Evolutionary conservation across 2,888 invertebrate species (phyloP).

Genomic region (Urechis unicinctus): DNA sequence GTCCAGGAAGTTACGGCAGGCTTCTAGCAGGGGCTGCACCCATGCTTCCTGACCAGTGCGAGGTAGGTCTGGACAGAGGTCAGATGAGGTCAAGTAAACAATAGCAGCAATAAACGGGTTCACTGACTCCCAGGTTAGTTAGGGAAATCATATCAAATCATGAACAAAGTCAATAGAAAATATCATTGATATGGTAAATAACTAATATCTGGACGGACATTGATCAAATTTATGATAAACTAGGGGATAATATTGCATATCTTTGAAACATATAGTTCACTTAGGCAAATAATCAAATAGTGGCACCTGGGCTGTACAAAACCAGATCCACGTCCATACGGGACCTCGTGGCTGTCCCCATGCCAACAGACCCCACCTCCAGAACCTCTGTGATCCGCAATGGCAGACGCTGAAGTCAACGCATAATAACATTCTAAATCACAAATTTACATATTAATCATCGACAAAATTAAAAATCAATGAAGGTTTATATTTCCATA

Average conservation of each 20-base stretch:
- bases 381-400: conserved; percentile 20
- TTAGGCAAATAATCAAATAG: neutral
- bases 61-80: conserved; percentile 22
- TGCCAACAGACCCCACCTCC: conserved; percentile 22
- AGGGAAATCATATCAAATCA: no score
- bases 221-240: no score
- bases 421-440: neutral
- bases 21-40: conserved; percentile 20
- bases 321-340: conserved; percentile 22
- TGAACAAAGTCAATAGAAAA: no score
- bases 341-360: conserved; percentile 17
- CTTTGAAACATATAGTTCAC: no score
- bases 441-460: neutral
- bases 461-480: no score
- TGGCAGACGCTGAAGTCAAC: conserved; percentile 18
- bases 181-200: no score
- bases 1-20: conserved; percentile 14
- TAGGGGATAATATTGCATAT: no score
- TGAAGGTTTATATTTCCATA: no score
- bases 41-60: conserved; percentile 13
- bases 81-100: no score
- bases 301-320: conserved; percentile 19
- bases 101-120: no score
- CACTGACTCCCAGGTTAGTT: no score
- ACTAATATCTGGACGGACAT: no score